Base-by-base conservation (phyloP, 1,140 invertebrate species). In the Mercenaria mercenaria region DNA sequence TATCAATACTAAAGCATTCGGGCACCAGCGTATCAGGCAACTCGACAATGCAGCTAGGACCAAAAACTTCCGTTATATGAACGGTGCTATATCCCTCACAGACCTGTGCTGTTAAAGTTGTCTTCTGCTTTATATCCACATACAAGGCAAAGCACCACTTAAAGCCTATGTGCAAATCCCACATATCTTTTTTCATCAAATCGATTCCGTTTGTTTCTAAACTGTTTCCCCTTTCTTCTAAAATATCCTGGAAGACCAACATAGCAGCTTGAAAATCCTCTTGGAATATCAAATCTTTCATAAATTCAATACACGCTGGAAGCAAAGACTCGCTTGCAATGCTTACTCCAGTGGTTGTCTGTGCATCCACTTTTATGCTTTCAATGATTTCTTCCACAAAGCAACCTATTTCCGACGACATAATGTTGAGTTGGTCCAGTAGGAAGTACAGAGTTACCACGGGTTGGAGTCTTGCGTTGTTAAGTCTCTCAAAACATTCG, bases 1-100 rank as follows among this genome's bases (percentile, higher is more conserved):
- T 34, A 8, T 6, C 6, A 26, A 84, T 84, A 34, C 67, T 50
- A 39, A 41, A 67, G 20, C 41, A 32, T 50, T 47, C 29, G 34
- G 81, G 81, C 1, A 84, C 67, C 18, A 67, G 8, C 3, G 81
- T 84, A 61, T 84, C 59, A 11, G 43, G 41, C 13, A 84, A 15
- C 11, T 56, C 41, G 13, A 50, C 29, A 8, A 1, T 11, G n/a
- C 34, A 39, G 6, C 72, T 29, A n/a, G 81, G 81, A 26, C 81
- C 81, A 69, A 69, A 84, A 29, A 84, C 37, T 47, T 84, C 81
- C 1, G 81, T 50, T 11, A 84, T 47, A 29, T 72, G 61, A 15
- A 84, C 43, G 11, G 11, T 3, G 1, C 26, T 32, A 15, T 37
- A 26, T 41, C 23, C 20, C 23, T 50, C 15, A 20, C 37, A 69